Percentiles rank a stretch among this genome's conserved stretches.
Conservation (phyloP, 2,113 vertebrate species). For the Hyperoodon ampullatus region DNA sequence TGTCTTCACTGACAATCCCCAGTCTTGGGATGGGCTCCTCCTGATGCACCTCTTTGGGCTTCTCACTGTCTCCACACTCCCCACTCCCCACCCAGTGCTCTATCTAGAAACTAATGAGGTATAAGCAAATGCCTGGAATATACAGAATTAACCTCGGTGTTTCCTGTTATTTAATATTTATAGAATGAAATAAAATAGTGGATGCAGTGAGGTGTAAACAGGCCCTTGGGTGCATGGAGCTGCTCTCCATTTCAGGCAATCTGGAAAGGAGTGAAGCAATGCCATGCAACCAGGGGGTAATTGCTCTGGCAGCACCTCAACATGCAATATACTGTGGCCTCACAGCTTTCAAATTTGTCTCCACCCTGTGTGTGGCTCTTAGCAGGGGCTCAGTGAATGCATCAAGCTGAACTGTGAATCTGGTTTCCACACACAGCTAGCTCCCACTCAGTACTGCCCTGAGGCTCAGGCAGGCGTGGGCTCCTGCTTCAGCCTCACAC, state of each 20-base stretch:
- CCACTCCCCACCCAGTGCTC: not conserved
- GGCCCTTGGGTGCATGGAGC: not conserved
- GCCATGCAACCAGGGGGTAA: not conserved
- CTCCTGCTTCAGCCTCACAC: not conserved
- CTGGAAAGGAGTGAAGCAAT: not conserved
- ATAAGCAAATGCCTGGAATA: not conserved
- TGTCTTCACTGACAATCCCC: not conserved
- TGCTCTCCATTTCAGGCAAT: not conserved
- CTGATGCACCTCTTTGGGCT: not conserved
- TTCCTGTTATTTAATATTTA: constrained; percentile 1
- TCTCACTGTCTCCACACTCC: not conserved
- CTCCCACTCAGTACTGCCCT: not conserved
- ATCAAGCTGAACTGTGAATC: not conserved
- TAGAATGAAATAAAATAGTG: not conserved
- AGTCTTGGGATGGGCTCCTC: not conserved
- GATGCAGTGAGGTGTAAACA: not conserved
- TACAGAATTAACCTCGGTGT: not conserved
- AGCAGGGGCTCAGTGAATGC: not conserved
- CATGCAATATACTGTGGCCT: not conserved
- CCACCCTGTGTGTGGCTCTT: not conserved
- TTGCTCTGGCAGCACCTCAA: not conserved
- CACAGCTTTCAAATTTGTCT: not conserved
- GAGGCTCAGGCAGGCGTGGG: not conserved
- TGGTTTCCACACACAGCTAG: not conserved
- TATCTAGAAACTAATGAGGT: not conserved